These are phyloP conservation scores for Chaetops frenatus DNA, from an alignment of 2,113 vertebrate species.

Conservation along the genomic window DNA sequence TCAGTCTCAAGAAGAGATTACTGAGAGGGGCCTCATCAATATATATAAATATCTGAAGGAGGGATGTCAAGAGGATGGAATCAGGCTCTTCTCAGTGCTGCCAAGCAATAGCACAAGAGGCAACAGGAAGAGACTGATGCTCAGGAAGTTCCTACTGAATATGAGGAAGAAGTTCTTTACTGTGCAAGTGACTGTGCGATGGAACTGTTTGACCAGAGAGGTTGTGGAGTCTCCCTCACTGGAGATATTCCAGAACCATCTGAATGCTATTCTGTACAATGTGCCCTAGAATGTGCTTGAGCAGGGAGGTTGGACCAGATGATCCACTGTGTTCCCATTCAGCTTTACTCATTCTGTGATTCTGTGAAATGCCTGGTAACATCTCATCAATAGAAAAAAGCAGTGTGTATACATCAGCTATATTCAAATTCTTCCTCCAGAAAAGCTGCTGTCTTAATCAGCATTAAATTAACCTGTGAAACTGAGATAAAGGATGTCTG, in stretches of 20 bases:
- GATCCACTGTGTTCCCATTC: background rate
- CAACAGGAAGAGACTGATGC: background rate
- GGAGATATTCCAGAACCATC: background rate
- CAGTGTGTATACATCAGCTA: background rate
- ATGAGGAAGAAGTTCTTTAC: background rate
- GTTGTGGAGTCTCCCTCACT: background rate
- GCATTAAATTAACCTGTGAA: background rate
- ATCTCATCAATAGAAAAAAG: background rate
- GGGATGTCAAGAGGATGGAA: background rate
- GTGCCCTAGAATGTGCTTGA: background rate
- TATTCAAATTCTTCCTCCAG: background rate
- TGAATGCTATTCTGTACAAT: background rate
- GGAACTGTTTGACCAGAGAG: background rate
- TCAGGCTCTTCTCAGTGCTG: background rate
- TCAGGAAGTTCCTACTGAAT: background rate
- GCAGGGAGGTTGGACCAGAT: background rate
- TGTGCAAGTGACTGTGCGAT: background rate
- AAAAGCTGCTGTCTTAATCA: background rate
- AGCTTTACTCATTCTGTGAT: background rate
- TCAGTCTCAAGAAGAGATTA: background rate
- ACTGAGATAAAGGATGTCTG: background rate
- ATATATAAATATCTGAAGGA: background rate
- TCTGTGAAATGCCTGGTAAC: background rate
- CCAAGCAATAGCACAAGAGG: background rate
- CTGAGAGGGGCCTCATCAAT: background rate